Evolutionary conservation across 2,888 invertebrate species (phyloP), one percentile per base, ranked within the genome.

Genomic region (Temnothorax unifasciatus): DNA sequence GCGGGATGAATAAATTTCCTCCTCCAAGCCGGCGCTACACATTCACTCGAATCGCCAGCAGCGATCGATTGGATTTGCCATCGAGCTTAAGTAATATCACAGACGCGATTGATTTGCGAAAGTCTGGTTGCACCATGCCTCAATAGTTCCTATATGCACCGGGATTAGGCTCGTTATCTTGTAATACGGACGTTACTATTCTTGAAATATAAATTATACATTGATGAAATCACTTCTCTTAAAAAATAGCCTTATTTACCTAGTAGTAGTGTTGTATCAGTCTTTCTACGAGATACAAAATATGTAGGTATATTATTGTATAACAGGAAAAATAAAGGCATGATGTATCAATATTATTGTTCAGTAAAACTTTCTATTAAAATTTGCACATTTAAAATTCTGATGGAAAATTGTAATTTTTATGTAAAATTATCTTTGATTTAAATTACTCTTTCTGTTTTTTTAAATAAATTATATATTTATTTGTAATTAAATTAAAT

Each of bases 91-190:
- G 44, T 77, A 77, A 77, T 66, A 66, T n/a, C 29, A 61, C n/a
- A 66, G 77, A 66, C 29, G 57, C 77, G 66, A 77, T 77, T 68
- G 77, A 54, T 76, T 64, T 44, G 15, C n/a, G 57, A 44, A 77
- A 77, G 15, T 44, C 54, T 57, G 41, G 29, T 57, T 44, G 68
- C 44, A 77, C 25, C 64, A 29, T 41, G 52, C 52, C 44, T 68
- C 29, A 68, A 77, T 41, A 57, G 29, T 57, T 77, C 13, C 54
- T 34, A 29, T 57, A 68, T 68, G 29, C 29, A 25, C 25, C 11
- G 44, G n/a, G 44, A 57, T 29, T 57, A 44, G n/a, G n/a, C 44
- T 73, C 25, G 69, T 83, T 79, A 83, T 79, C 83, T 73, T 52
- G 59, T 63, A 77, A 74, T 66, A 44, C 29, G 47, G 29, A 29